A percentile compares a stretch with the other conserved stretches of the same genome.
These are phyloP conservation scores for Circaetus gallicus DNA, from an alignment of 2,113 vertebrate species.

Conservation along the genomic window DNA sequence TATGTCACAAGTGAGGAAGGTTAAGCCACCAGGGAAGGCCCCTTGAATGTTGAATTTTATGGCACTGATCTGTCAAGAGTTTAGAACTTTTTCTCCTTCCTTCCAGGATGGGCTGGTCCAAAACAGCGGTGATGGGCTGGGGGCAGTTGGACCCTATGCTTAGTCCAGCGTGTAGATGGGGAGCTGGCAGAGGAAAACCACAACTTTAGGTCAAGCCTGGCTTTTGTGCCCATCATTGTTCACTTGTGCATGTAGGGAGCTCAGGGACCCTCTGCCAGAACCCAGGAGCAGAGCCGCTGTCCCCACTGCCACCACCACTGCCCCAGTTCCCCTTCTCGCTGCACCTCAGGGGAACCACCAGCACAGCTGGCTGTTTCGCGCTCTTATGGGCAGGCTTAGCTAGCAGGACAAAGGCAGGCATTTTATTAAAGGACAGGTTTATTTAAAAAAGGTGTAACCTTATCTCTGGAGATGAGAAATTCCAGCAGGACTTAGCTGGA, in stretches of 20 bases:
- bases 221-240: not conserved
- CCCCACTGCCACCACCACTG: not conserved
- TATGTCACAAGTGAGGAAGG: not conserved
- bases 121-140: not conserved
- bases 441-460: not conserved
- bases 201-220: not conserved
- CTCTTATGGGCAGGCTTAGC: not conserved
- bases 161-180: not conserved
- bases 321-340: not conserved
- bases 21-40: not conserved
- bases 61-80: not conserved
- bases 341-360: not conserved
- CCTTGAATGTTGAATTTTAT: not conserved
- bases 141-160: not conserved
- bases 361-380: accelerated
- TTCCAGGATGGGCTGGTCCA: not conserved
- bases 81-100: not conserved
- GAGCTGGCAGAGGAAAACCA: not conserved
- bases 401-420: not conserved
- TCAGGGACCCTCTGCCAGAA: not conserved
- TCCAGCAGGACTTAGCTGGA: not conserved
- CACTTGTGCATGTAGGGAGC: not conserved
- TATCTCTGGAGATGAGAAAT: not conserved
- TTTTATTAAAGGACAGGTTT: not conserved
- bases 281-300: accelerated